Evolutionary conservation across 2,888 invertebrate genomes (phyloP).

Genomic region (Lasius platythorax): DNA sequence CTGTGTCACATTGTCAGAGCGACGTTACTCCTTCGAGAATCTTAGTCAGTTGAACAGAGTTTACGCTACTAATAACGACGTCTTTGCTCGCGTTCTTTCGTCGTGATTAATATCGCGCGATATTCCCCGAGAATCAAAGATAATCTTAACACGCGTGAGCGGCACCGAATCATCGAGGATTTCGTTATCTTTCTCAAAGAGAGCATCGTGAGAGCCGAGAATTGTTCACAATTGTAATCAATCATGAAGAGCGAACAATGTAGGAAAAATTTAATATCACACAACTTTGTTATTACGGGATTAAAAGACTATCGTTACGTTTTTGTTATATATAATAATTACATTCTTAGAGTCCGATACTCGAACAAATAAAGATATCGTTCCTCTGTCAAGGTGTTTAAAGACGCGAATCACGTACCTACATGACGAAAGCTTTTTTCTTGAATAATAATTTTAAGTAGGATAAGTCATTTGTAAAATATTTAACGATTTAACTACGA

Average conservation of each 20-base stretch:
- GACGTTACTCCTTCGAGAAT: constrained; percentile 8
- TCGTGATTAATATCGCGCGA: not conserved
- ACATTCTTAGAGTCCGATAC: not conserved
- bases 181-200: not conserved
- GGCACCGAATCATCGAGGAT: not conserved
- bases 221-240: not conserved
- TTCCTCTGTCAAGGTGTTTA: not conserved
- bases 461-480: not conserved
- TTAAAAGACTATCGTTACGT: not conserved
- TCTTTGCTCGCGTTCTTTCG: not conserved
- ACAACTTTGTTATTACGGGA: not conserved
- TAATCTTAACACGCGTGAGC: not conserved
- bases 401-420: not conserved
- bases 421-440: not conserved
- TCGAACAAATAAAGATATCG: not conserved
- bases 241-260: not conserved
- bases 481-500: not conserved
- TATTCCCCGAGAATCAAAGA: not conserved
- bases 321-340: not conserved
- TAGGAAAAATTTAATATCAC: not conserved
- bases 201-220: not conserved
- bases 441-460: not conserved
- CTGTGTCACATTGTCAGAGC: constrained; percentile 62
- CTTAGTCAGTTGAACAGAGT: not conserved
- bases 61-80: not conserved